phyloP scores from a whole-genome alignment of 2,113 vertebrate species.

The Jacana jacana region DNA sequence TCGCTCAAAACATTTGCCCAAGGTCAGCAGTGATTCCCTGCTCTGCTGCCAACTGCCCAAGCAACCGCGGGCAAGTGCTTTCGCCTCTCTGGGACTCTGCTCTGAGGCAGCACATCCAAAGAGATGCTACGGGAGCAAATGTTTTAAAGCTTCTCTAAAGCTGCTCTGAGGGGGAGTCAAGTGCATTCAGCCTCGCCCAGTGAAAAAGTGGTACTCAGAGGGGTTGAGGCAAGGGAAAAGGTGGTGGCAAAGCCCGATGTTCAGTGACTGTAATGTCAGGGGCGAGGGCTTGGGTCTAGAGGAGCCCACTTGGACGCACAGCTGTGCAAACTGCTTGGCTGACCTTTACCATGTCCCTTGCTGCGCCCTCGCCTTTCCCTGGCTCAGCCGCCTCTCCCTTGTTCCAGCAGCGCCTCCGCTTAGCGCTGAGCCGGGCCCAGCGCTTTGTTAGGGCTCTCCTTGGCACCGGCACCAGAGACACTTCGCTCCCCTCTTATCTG shows the following conservation, averaged over 20 bases:
- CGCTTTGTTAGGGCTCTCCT: not conserved
- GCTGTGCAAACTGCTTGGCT: not conserved
- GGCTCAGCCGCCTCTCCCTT: not conserved
- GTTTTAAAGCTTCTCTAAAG: not conserved
- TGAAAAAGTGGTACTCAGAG: not conserved
- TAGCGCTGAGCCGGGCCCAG: accelerated
- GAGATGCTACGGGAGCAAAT: not conserved
- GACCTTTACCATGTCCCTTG: not conserved
- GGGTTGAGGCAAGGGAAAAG: not conserved
- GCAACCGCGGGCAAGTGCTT: not conserved
- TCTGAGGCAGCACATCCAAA: not conserved
- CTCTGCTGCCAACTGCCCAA: not conserved
- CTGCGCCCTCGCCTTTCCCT: not conserved
- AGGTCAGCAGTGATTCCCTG: not conserved
- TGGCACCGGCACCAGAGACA: not conserved
- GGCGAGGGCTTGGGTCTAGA: not conserved
- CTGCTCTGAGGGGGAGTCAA: not conserved
- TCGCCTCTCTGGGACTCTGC: not conserved
- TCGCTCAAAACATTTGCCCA: accelerated
- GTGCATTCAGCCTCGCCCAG: not conserved
- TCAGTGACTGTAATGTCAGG: not conserved
- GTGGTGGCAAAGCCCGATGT: not conserved
- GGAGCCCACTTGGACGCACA: not conserved
- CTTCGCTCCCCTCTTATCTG: not conserved
- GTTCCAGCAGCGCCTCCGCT: not conserved